These are phyloP conservation scores for Erethizon dorsatum DNA, from an alignment of 2,797 vertebrate genomes.

Conservation along the genomic window DNA sequence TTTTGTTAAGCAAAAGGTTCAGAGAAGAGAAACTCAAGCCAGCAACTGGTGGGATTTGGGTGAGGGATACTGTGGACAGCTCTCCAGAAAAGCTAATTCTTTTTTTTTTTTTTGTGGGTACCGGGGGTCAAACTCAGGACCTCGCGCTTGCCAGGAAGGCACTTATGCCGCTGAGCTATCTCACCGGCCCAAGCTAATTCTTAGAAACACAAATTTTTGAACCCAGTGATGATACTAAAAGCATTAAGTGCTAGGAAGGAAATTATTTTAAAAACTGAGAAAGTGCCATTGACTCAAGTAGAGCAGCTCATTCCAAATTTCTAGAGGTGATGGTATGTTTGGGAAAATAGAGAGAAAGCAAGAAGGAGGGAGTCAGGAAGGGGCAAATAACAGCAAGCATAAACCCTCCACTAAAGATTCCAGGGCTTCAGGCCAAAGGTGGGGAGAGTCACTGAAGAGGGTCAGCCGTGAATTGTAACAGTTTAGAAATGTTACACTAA, in stretches of 20 bases:
- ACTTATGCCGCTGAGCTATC: too few relatives aligned
- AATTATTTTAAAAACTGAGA: constrained; percentile 1
- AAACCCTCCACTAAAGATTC: background rate
- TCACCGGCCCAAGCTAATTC: too few relatives aligned
- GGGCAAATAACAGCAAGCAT: background rate
- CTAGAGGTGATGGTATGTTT: background rate
- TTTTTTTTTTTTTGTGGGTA: too few relatives aligned
- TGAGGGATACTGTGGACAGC: background rate
- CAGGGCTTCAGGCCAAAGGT: background rate
- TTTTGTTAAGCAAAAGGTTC: background rate
- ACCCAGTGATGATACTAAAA: background rate
- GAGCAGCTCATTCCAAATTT: background rate
- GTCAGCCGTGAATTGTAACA: background rate
- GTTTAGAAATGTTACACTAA: constrained; percentile 1
- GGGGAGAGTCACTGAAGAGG: background rate
- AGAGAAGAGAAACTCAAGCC: background rate
- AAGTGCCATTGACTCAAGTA: background rate
- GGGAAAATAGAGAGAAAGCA: constrained; percentile 17
- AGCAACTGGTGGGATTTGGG: background rate
- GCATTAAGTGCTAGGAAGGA: background rate
- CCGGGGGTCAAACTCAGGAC: too few relatives aligned
- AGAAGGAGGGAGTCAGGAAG: background rate
- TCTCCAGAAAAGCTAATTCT: background rate
- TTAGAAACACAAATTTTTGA: background rate
- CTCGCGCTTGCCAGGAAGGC: too few relatives aligned